These are phyloP conservation scores for Trichogramma pretiosum DNA, from an alignment of 1,140 invertebrate genomes.

Conservation along the genomic window DNA sequence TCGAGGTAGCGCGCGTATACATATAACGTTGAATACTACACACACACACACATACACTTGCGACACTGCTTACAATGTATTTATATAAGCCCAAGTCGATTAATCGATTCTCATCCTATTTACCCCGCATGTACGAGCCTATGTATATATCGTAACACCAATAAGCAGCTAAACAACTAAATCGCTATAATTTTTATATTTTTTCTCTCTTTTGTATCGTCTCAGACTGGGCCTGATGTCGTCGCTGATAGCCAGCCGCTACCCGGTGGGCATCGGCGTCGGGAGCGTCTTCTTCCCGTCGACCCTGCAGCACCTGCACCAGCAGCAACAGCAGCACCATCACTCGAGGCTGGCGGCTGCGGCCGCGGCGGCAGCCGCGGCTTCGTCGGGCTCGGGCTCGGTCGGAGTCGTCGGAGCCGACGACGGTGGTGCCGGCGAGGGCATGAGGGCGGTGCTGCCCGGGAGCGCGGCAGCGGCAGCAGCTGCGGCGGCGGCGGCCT, in stretches of 20 bases:
- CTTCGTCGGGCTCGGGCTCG: conserved; percentile 35
- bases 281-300: conserved; percentile 41
- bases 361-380: conserved; percentile 34
- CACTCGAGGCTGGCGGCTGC: conserved; percentile 37
- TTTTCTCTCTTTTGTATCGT: no score
- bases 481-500: conserved; percentile 22
- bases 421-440: conserved; percentile 29
- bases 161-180: no score
- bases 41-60: no score
- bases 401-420: conserved; percentile 14
- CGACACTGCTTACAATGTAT: no score
- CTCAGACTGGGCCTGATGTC: conserved; percentile 72
- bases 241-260: conserved; percentile 53
- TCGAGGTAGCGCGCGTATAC: no score
- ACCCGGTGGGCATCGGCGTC: conserved; percentile 53
- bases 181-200: no score
- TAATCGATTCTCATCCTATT: no score
- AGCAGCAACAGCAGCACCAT: conserved; percentile 39
- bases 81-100: no score
- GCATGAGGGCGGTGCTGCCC: conserved; percentile 37
- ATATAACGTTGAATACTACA: no score
- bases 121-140: no score
- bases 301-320: conserved; percentile 40
- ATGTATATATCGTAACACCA: no score
- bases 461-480: conserved; percentile 23